A percentile compares a stretch with the other conserved stretches of the same genome.
These are phyloP conservation scores for Urophycis tenuis DNA, from an alignment of 2,797 vertebrate species.

Conservation along the genomic window DNA sequence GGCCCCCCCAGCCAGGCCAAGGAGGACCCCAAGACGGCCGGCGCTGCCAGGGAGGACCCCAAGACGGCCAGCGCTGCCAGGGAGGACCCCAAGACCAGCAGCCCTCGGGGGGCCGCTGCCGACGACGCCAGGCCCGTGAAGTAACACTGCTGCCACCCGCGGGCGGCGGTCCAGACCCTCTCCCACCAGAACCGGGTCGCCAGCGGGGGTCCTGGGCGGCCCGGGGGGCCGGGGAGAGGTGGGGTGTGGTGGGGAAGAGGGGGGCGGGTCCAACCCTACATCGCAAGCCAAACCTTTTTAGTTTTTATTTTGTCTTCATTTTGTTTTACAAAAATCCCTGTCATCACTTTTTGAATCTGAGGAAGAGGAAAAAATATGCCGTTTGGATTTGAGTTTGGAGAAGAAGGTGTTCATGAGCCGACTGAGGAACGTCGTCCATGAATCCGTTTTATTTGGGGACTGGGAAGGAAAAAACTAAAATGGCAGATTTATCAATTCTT, in stretches of 20 bases:
- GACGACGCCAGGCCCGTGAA: slow-evolving; percentile 77
- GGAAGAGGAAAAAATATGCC: not conserved
- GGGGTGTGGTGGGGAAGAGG: slow-evolving; percentile 26
- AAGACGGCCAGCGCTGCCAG: slow-evolving; percentile 66
- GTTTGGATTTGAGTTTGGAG: not conserved
- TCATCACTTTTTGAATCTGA: not conserved
- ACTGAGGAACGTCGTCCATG: not conserved
- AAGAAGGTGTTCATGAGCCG: not conserved
- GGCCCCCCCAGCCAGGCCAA: slow-evolving; percentile 56
- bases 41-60: slow-evolving; percentile 78
- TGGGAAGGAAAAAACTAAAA: not conserved
- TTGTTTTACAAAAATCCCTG: not conserved
- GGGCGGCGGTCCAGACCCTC: not conserved
- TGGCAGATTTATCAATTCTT: not conserved
- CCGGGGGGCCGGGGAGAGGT: slow-evolving; percentile 39
- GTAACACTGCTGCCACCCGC: slow-evolving; percentile 38
- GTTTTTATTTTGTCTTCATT: not conserved
- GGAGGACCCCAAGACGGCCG: slow-evolving; percentile 86
- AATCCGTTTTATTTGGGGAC: not conserved
- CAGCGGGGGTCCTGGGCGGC: slow-evolving; percentile 39
- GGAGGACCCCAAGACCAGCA: slow-evolving; percentile 86
- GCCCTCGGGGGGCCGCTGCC: no score
- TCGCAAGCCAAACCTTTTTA: not conserved
- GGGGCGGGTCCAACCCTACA: not conserved
- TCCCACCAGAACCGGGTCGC: slow-evolving; percentile 20